phyloP scores from a whole-genome alignment of 1,140 invertebrate species.

The Coptotermes formosanus region DNA sequence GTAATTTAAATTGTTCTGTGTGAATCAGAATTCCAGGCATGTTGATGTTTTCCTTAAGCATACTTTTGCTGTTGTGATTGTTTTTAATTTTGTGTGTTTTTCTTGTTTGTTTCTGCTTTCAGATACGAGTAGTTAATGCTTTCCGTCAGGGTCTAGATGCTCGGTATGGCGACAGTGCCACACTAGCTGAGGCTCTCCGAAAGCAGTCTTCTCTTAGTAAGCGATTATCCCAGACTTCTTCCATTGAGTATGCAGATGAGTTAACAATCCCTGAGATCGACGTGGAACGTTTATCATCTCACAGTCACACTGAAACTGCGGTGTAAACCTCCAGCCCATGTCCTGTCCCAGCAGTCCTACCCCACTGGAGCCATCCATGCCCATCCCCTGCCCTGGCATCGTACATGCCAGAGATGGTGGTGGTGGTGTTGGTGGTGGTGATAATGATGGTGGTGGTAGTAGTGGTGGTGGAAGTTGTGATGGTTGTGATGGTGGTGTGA shows the following conservation, averaged over 20 bases:
- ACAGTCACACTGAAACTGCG: constrained; percentile 90
- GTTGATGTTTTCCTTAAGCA: background rate
- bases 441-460: background rate
- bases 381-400: background rate
- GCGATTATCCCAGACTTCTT: constrained; percentile 85
- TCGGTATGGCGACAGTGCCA: constrained; percentile 87
- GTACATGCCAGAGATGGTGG: background rate
- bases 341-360: background rate
- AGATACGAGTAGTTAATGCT: constrained; percentile 99
- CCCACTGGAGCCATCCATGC: background rate
- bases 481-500: background rate
- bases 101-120: constrained; percentile 51
- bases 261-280: constrained; percentile 85
- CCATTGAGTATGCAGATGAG: constrained; percentile 87
- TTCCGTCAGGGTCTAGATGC: constrained; percentile 97
- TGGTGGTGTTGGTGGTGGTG: background rate
- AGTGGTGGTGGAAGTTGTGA: background rate
- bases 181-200: constrained; percentile 83
- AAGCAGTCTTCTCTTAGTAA: constrained; percentile 88
- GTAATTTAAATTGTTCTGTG: background rate
- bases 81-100: constrained; percentile 30
- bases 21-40: constrained; percentile 29
- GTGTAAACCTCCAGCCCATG: constrained; percentile 59
- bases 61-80: background rate
- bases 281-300: constrained; percentile 84